Percentiles rank a stretch among this genome's conserved stretches.
Evolutionary conservation across 2,797 vertebrate genomes (phyloP).

Genomic region (Delichon dasypus): DNA sequence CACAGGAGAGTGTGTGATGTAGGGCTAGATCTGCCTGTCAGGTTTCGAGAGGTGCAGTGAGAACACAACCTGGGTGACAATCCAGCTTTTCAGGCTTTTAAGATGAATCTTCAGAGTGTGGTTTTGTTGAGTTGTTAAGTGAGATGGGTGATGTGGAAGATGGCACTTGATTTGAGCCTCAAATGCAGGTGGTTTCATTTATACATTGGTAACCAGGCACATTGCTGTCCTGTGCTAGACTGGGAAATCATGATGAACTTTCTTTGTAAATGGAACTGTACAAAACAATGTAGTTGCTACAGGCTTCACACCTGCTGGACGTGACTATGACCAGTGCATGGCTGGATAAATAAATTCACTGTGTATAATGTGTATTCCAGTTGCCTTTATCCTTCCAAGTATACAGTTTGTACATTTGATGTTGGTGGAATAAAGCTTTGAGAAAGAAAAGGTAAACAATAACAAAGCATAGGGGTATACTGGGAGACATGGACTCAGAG

Average conservation of each 20-base stretch:
- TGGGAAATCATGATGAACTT: neutral
- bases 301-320: neutral
- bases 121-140: neutral
- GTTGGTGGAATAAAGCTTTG: neutral
- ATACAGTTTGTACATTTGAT: neutral
- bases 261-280: neutral
- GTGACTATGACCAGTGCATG: neutral
- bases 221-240: neutral
- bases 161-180: neutral
- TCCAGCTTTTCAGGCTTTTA: neutral
- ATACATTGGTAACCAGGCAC: accelerated
- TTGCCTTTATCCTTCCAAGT: neutral
- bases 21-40: neutral
- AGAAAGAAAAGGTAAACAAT: neutral
- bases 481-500: neutral
- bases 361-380: neutral
- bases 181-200: neutral
- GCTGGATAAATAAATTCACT: neutral
- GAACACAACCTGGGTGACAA: neutral
- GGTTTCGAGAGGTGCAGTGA: neutral
- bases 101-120: neutral
- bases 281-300: neutral
- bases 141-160: neutral
- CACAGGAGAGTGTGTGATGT: neutral
- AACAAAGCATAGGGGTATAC: neutral